Evolutionary conservation across 2,797 vertebrate species (phyloP), one percentile per base, ranked within the genome.

Genomic region (Loris lydekkerianus): DNA sequence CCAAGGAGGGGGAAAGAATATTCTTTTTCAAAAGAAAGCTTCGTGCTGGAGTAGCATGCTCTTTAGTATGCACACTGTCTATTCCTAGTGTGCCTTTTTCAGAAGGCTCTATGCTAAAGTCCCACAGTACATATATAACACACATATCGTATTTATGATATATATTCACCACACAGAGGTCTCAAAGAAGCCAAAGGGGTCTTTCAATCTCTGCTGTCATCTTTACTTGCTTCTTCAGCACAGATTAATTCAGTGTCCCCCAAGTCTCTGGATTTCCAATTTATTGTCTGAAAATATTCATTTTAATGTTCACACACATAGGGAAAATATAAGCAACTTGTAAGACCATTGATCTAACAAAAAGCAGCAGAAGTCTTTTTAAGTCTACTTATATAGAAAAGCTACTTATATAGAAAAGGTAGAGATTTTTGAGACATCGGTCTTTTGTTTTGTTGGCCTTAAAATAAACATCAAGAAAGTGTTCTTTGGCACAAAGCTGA

Each of bases 161-260:
- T 70, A 93, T 76, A n/a, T 86, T 80, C 25, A 69, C 89, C 73
- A 91, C 93, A 75, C 60, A 27, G 63, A 34, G 27, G 58, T 65
- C 65, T 95, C 87, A 65, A 63, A 60, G 89, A 96, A 97, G 90
- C 94, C 34, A 23, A 53, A 18, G 85, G 82, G 78, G 86, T 93
- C 87, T 78, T 97, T 97, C 94, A 97, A 89, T 97, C 95, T 96
- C 76, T 86, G 29, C 85, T 97, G 94, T 97, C 97, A 97, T 94
- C 81, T 93, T 94, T 97, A 92, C 82, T 92, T 96, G 95, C 95
- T 97, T 96, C 90, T 93, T 97, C 96, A 96, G 94, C 86, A 90
- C 61, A 93, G 96, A 96, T 96, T 96, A 97, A 97, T 97, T 96
- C 95, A 94, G 29, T 89, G 75, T 90, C 69, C 82, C 60, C 61